These are phyloP conservation scores for Hippasteria phrygiana DNA, from an alignment of 53 echinoderm and acorn worm species.

Conservation along the genomic window DNA sequence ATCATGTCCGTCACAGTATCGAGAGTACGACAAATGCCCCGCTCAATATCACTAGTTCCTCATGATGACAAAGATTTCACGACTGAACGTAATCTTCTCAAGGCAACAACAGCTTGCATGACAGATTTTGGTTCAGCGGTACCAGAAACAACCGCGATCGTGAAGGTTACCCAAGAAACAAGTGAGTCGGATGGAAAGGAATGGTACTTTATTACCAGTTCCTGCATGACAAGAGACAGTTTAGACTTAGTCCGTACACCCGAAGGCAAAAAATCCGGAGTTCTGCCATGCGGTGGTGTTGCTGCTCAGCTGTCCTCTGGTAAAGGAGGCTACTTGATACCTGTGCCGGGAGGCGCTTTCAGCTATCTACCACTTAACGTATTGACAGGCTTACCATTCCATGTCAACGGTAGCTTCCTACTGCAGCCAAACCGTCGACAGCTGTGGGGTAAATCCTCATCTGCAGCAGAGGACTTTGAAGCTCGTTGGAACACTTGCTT, in stretches of 20 bases:
- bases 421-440: slow-evolving; percentile 72
- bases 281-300: slow-evolving; percentile 83
- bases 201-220: slow-evolving; percentile 47
- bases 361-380: slow-evolving; percentile 77
- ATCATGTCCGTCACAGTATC: slow-evolving; percentile 26
- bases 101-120: slow-evolving; percentile 27
- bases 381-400: slow-evolving; percentile 79
- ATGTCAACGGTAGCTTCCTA: slow-evolving; percentile 85
- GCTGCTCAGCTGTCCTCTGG: slow-evolving; percentile 43
- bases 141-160: slow-evolving; percentile 53
- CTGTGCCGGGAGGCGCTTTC: slow-evolving; percentile 41
- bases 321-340: background rate
- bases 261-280: slow-evolving; percentile 64
- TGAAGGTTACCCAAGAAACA: slow-evolving; percentile 35
- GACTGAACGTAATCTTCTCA: slow-evolving; percentile 25
- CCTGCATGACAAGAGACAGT: slow-evolving; percentile 35
- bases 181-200: background rate
- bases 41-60: background rate
- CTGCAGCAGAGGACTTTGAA: slow-evolving; percentile 51
- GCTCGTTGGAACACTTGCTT: slow-evolving; percentile 68
- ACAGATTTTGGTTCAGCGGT: background rate
- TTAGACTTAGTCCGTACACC: slow-evolving; percentile 27
- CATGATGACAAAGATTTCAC: background rate
- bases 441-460: slow-evolving; percentile 61
- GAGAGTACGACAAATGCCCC: slow-evolving; percentile 25